Conservation (phyloP, 2,888 invertebrate species). For the Macaria notata region DNA sequence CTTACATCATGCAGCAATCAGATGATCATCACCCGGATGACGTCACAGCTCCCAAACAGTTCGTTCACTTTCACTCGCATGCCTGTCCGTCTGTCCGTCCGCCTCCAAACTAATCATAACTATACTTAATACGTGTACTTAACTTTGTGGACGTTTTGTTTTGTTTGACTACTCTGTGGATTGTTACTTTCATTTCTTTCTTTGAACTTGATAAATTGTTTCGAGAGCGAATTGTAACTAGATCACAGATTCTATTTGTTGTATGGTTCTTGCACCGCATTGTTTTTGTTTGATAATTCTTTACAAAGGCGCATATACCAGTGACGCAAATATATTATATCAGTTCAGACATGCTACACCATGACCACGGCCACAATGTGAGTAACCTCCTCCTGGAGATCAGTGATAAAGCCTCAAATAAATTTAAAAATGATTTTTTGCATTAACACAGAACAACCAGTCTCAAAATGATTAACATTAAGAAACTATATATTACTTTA, state of each 20-base stretch:
- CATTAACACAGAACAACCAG: no score
- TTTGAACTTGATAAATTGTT: slow-evolving; percentile 6
- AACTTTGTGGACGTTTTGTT: slow-evolving; percentile 31
- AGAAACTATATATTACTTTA: no score
- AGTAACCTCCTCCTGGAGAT: no score
- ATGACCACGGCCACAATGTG: no score
- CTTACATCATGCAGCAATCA: slow-evolving; percentile 30
- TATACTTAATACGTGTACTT: no score
- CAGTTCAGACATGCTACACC: no score
- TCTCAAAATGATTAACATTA: no score
- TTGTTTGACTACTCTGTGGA: slow-evolving; percentile 20
- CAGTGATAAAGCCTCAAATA: no score
- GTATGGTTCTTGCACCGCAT: background rate
- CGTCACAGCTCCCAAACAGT: slow-evolving; percentile 69
- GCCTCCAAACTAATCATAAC: slow-evolving; percentile 36
- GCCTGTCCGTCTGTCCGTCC: slow-evolving; percentile 47
- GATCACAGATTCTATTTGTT: slow-evolving; percentile 1
- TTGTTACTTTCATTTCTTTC: slow-evolving; percentile 30
- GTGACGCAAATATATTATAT: no score
- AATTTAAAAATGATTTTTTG: no score
- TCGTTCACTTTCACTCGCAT: slow-evolving; percentile 74
- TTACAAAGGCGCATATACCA: no score
- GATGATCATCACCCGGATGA: slow-evolving; percentile 41
- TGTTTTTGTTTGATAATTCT: no score
- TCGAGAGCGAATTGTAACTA: slow-evolving; percentile 9